These are phyloP conservation scores for Theristus sp. DNA, from an alignment of 2,888 invertebrate genomes.

Conservation along the genomic window DNA sequence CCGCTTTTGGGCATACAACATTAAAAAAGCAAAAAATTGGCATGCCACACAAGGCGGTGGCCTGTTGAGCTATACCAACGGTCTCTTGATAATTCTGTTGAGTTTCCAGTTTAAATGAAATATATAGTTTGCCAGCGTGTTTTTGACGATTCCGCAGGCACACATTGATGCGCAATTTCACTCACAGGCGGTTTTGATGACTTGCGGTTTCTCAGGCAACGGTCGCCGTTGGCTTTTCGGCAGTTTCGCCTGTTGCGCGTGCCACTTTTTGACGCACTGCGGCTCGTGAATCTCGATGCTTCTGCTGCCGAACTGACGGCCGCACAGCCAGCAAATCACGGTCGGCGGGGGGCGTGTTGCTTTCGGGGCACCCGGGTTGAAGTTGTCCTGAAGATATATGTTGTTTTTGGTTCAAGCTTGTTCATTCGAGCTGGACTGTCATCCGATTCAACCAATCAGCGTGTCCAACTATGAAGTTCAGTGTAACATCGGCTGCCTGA, in stretches of 20 bases:
- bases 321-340: conserved; percentile 43
- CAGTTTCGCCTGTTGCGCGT: conserved; percentile 41
- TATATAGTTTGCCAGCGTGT: too few species aligned
- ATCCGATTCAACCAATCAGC: too few species aligned
- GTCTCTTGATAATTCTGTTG: too few species aligned
- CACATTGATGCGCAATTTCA: too few species aligned
- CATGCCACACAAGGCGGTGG: background rate
- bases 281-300: conserved; percentile 47
- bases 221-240: conserved; percentile 39
- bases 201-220: conserved; percentile 42
- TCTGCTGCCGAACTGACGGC: conserved; percentile 40
- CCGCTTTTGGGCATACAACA: too few species aligned
- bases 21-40: background rate
- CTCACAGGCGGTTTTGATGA: conserved; percentile 21
- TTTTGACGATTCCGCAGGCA: too few species aligned
- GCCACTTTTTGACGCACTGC: conserved; percentile 47
- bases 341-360: conserved; percentile 20
- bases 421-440: too few species aligned
- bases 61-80: too few species aligned
- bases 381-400: conserved; percentile 1
- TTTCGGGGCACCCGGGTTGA: background rate
- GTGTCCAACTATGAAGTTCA: too few species aligned
- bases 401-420: too few species aligned
- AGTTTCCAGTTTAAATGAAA: too few species aligned
- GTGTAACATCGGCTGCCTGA: too few species aligned